A percentile compares a stretch with the other conserved stretches of the same genome.
Evolutionary conservation across 2,797 vertebrate genomes (phyloP).

Genomic region (Sebastolobus alascanus): DNA sequence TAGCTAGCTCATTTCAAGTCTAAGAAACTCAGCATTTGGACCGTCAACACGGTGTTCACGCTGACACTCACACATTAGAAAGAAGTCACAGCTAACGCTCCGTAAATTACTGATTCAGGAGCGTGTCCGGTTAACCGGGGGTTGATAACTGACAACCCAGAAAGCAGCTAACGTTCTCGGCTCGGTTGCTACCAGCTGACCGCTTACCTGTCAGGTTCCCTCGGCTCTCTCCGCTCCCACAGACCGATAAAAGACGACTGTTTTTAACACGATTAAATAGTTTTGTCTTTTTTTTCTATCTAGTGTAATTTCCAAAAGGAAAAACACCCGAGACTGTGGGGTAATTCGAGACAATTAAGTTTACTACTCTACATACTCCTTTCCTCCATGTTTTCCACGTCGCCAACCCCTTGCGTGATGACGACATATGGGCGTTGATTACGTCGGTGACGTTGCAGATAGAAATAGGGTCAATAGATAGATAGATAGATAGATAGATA

Average conservation of each 20-base stretch:
- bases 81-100: background rate
- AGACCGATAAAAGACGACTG: too few relatives aligned
- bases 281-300: background rate
- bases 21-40: background rate
- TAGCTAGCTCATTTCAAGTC: conserved; percentile 39
- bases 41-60: background rate
- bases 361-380: conserved; percentile 64
- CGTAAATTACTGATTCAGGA: background rate
- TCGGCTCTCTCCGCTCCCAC: conserved; percentile 9
- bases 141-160: background rate
- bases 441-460: conserved; percentile 54
- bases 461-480: conserved; percentile 33
- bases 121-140: background rate
- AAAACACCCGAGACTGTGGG: conserved; percentile 6
- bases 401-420: conserved; percentile 72
- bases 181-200: conserved; percentile 74
- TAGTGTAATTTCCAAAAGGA: background rate
- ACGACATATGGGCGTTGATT: conserved; percentile 35
- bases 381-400: conserved; percentile 82
- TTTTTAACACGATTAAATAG: fast-evolving
- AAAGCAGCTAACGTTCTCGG: conserved; percentile 41
- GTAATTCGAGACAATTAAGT: conserved; percentile 50
- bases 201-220: conserved; percentile 80
- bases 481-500: too few relatives aligned
- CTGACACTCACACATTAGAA: background rate